Conservation (phyloP, 2,888 invertebrate species). For the Limnephilus rhombicus region DNA sequence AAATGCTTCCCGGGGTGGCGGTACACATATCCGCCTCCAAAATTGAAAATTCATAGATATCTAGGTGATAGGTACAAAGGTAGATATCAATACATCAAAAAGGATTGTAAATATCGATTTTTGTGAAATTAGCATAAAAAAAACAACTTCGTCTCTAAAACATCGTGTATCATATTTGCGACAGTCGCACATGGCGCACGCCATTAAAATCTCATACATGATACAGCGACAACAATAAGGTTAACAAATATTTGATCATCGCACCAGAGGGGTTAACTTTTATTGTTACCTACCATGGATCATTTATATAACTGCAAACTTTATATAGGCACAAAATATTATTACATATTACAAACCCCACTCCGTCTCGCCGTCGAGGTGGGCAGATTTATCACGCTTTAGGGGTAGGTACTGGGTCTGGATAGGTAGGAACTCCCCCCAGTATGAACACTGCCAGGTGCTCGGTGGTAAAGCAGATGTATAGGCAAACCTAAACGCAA, state of each 20-base stretch:
- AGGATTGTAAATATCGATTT: too few species aligned
- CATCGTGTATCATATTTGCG: too few species aligned
- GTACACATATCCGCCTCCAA: too few species aligned
- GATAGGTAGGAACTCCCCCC: too few species aligned
- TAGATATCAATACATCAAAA: too few species aligned
- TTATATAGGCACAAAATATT: background rate
- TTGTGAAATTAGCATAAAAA: too few species aligned
- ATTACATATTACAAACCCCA: background rate
- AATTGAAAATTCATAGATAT: too few species aligned
- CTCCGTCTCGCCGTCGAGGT: background rate
- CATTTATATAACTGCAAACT: background rate
- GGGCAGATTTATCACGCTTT: background rate
- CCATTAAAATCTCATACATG: background rate
- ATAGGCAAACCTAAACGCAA: background rate
- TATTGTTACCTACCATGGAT: background rate
- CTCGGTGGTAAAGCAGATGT: background rate
- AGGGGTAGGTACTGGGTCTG: background rate
- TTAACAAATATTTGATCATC: background rate
- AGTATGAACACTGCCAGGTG: background rate
- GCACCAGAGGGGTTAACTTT: background rate
- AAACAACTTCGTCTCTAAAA: too few species aligned
- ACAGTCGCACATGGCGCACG: background rate
- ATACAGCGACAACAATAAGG: background rate
- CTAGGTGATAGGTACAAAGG: too few species aligned
- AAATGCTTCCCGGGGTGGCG: too few species aligned